Evolutionary conservation across 2,113 vertebrate species (phyloP), one percentile per base, ranked within the genome.

Genomic region (Esox niger): DNA sequence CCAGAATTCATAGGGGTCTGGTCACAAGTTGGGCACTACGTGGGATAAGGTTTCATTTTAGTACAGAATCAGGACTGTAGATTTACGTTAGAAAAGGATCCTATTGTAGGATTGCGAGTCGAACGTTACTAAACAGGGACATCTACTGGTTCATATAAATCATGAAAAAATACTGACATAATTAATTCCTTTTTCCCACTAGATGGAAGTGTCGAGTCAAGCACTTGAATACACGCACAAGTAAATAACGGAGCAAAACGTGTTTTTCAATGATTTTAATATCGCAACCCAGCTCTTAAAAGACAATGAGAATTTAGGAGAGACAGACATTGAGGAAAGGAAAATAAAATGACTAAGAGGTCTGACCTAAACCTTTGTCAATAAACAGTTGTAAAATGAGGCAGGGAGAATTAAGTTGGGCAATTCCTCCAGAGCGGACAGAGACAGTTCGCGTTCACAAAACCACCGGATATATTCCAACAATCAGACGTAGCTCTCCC

Each of bases 241-340:
- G 17, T 29, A 21, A 32, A 32, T 8, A 11, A 30, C 20, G 1
- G 29, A 9, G 29, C 6, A 30, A 30, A 60, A 60, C 20, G 7
- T 20, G 8, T 30, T 60, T 30, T 60, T 60, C 20, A n/a, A 60
- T 60, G 2, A 17, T 8, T 60, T 60, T 60, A 32, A 60, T 60
- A 21, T 60, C 21, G 29, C 57, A 60, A 60, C 57, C 57, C 13
- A n/a, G 57, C 27, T 31, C 32, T 60, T 60, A 60, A 60, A 60
- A 60, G 57, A 60, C 57, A 60, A 17, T 59, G 27, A 60, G 29
- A 30, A 60, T 60, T 17, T 29, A 32, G 32, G 29, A 56, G 15
- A 57, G 55, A 21, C 26, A 1, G 26, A 57, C 55, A 29, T 27
- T 27, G 23, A 29, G 27, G 13, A 57, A 25, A n/a, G 15, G 26